Base-by-base conservation (phyloP, 2,888 invertebrate species). In the Nymphalis c-album region DNA sequence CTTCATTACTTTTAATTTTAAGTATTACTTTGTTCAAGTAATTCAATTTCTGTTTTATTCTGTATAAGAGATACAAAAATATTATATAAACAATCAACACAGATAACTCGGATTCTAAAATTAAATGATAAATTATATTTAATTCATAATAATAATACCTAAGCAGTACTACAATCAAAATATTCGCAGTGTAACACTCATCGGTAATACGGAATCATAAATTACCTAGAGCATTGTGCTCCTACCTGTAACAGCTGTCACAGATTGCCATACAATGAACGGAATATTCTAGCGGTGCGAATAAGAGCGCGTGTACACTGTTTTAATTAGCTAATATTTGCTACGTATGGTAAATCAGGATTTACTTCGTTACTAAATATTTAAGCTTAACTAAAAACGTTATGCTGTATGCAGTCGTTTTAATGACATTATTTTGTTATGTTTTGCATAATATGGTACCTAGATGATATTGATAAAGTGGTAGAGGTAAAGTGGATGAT, bases 191-290 rank as follows among this genome's bases (percentile, higher is more conserved):
- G 59, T 58, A 63, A 63, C 17, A 50, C 48, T 61, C 59, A 63
- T 67, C 51, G 59, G 63, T 67, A 67, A 67, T 67, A 63, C 55
- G 60, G 55, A 65, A 65, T 55, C 35, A 55, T 55, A 55, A 60
- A 65, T 65, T 60, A 65, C 47, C 64, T 51, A 55, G 60, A 65
- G 60, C 35, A 53, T 60, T 60, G 20, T 60, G 55, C 47, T 60
- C 46, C 53, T 66, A 35, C 60, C 40, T 47, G 17, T 55, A 63
- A 57, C 64, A 68, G 68, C 68, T 68, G 68, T 60, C 64, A 55
- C 63, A 55, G 60, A 68, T 68, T 68, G 64, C 64, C 53, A 55
- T 64, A 68, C 64, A 68, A 64, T 60, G 64, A 68, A 68, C 68
- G 63, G 60, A 68, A 68, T 68, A 68, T 64, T 64, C 55, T 50